phyloP scores from a whole-genome alignment of 1,140 invertebrate species.

The Penaeus chinensis region DNA sequence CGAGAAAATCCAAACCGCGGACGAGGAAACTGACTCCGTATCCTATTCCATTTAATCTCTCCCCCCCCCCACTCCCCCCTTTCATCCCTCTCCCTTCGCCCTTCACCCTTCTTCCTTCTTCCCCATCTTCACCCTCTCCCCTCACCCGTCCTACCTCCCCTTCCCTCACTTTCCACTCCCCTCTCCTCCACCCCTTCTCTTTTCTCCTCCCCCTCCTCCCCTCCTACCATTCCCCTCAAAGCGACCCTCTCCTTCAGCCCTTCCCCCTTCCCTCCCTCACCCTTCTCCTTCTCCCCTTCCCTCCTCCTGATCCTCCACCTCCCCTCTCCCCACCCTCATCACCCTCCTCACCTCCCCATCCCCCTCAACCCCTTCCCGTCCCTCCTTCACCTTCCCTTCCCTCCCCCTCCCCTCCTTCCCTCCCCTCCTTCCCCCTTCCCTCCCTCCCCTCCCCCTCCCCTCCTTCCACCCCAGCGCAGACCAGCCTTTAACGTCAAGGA shows the following conservation, averaged over 20 bases:
- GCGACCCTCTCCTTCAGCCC: no score
- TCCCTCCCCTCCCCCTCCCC: constrained; percentile 11
- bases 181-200: background rate
- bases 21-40: no score
- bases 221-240: background rate
- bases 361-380: no score
- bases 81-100: background rate
- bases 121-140: background rate
- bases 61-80: background rate
- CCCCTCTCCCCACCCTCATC: background rate
- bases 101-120: background rate
- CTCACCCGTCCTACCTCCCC: background rate
- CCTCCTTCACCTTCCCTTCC: background rate
- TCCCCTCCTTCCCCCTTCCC: background rate
- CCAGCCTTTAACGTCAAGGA: background rate
- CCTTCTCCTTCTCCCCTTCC: background rate
- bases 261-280: no score
- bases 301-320: background rate
- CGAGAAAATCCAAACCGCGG: no score
- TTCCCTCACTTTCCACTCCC: background rate
- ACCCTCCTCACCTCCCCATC: no score
- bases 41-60: background rate
- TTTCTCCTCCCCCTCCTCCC: constrained; percentile 9
- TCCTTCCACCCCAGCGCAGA: background rate
- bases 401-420: background rate